These are phyloP conservation scores for Columba janthina DNA, from an alignment of 2,113 vertebrate species.

Conservation along the genomic window DNA sequence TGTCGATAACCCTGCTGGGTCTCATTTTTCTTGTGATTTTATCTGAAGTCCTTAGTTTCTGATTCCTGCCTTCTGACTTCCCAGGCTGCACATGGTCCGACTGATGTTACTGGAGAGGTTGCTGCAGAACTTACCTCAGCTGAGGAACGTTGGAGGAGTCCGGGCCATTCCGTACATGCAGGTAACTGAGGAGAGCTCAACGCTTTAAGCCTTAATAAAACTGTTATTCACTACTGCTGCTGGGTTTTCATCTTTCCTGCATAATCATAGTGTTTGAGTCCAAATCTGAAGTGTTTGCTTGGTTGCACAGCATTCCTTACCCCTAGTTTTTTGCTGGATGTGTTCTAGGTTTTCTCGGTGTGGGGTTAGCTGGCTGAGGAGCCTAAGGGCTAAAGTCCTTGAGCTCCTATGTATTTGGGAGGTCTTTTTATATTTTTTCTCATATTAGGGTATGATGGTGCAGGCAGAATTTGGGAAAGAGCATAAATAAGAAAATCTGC, in stretches of 20 bases:
- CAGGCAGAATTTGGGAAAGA: not conserved
- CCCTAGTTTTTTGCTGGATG: not conserved
- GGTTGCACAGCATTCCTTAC: not conserved
- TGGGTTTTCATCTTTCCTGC: not conserved
- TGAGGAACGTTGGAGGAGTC: conserved; percentile 93
- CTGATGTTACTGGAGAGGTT: conserved; percentile 95
- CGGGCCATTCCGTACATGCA: conserved; percentile 99
- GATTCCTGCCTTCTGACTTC: not conserved
- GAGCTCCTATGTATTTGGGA: not conserved
- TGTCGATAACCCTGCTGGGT: not conserved
- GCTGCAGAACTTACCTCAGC: conserved; percentile 90
- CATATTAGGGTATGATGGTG: not conserved
- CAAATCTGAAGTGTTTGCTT: not conserved
- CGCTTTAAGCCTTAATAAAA: not conserved
- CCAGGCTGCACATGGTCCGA: conserved; percentile 95
- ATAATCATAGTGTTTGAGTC: not conserved
- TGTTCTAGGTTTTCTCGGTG: not conserved
- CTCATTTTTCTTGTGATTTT: not conserved
- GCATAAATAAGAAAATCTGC: not conserved
- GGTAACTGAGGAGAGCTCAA: conserved; percentile 46
- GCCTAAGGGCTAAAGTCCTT: not conserved
- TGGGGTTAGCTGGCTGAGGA: not conserved
- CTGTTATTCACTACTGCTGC: not conserved
- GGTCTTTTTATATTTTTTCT: not conserved
- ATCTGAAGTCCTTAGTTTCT: not conserved